A percentile compares a stretch with the other conserved stretches of the same genome.
Conservation (phyloP, 1,140 invertebrate genomes). For the Drosophila virilis region DNA sequence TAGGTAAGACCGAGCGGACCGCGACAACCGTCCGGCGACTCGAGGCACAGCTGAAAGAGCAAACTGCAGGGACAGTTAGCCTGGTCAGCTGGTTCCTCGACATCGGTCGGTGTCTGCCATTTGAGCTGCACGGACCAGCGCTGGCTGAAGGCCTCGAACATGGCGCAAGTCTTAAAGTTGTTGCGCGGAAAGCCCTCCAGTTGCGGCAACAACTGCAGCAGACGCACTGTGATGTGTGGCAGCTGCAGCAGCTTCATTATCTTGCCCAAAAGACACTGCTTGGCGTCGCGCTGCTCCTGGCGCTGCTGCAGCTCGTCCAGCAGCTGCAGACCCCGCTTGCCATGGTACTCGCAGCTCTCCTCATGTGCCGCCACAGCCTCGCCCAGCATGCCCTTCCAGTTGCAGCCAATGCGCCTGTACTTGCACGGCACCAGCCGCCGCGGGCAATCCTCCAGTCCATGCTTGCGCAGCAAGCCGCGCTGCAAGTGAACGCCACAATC, state of each 20-base stretch:
- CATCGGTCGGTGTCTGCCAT: constrained; percentile 4
- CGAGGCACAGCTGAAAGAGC: constrained; percentile 16
- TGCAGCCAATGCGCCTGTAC: constrained; percentile 42
- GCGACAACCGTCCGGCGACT: neutral
- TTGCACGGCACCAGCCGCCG: constrained; percentile 22
- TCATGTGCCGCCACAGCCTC: neutral
- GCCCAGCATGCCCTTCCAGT: constrained; percentile 19
- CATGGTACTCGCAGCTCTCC: constrained; percentile 7
- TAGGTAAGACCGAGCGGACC: constrained; percentile 8
- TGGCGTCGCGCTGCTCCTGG: neutral
- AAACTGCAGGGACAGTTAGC: neutral
- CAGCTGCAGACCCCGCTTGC: constrained; percentile 24
- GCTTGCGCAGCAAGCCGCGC: constrained; percentile 3
- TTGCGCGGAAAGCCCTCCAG: neutral
- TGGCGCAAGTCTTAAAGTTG: neutral
- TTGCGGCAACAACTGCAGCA: constrained; percentile 18
- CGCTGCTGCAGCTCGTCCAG: neutral
- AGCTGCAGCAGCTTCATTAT: constrained; percentile 27
- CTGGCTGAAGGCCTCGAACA: neutral
- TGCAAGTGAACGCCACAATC: neutral
- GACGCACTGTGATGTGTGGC: constrained; percentile 8
- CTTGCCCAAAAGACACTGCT: neutral
- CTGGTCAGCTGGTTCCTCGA: neutral
- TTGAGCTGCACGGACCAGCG: constrained; percentile 29
- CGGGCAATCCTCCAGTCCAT: neutral